Evolutionary conservation across 2,797 vertebrate genomes (phyloP), one percentile per base, ranked within the genome.

Genomic region (Leucoraja ocellata): DNA sequence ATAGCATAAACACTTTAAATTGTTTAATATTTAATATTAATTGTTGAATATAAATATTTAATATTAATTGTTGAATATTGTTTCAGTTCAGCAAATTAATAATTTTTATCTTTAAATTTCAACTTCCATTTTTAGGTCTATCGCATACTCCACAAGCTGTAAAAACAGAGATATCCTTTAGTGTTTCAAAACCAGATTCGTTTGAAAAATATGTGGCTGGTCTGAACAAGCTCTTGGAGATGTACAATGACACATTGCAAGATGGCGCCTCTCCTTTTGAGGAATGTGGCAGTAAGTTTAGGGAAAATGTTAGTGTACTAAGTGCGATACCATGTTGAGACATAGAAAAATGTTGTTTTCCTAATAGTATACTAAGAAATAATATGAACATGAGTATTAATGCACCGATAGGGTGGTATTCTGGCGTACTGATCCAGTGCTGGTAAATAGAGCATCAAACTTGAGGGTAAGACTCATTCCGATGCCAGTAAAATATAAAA

Each of bases 131-230:
- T 94, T 74, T 96, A 99, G 99, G 99, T 94, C 94, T 99, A 93
- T 97, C 98, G 65, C 98, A 98, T 96, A 93, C 98, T 39, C 99
- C 99, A 4, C 97, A 95, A 94, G 97, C 98, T 18, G 95, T 96
- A 0, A 99, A 99, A 96, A 97, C 97, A 2, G 99, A 99, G 95
- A 97, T 99, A 92, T 6, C 95, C 93, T 99, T 96, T 95, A 94
- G 2, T 0, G 0, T 93, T 3, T 46, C 1, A 0, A 94, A 98
- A 0, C 0, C 13, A 0, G 0, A 0, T 0, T 65, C 92, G 32
- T 99, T 95, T 3, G 3, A 91, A 0, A 84, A 93, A 0, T 98
- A 98, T 1, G 86, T 95, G 18, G 7, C 10, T 0, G 96, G 94
- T 94, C 95, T 99, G 2, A 0, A 63, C 0, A 14, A 2, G 0